Evolutionary conservation across 2,888 invertebrate genomes (phyloP).

Genomic region (Agrotis exclamationis): DNA sequence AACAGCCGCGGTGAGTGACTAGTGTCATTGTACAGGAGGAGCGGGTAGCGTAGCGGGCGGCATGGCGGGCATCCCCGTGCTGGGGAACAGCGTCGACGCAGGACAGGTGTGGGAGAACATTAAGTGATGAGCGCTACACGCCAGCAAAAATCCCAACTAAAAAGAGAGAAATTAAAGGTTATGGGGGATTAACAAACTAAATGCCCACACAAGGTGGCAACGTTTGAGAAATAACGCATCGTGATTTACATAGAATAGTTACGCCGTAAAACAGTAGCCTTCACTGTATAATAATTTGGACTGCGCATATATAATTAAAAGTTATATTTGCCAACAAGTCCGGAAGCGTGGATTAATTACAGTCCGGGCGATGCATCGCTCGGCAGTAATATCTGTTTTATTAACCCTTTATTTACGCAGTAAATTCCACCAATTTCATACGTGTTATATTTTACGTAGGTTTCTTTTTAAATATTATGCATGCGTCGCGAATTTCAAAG

Average conservation of each 20-base stretch:
- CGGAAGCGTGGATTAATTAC: conserved; percentile 21
- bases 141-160: no score
- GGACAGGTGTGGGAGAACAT: conserved; percentile 79
- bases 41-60: no score
- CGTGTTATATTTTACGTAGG: neutral
- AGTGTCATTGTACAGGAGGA: no score
- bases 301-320: conserved; percentile 5
- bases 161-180: no score
- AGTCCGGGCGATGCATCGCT: conserved; percentile 4
- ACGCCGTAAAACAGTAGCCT: neutral
- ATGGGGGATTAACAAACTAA: no score
- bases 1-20: conserved; percentile 73
- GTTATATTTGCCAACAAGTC: conserved; percentile 18
- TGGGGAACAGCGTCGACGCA: neutral
- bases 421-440: conserved; percentile 1
- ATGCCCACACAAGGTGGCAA: no score
- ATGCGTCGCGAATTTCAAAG: no score
- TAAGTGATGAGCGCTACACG: no score
- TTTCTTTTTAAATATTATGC: neutral
- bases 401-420: conserved; percentile 20
- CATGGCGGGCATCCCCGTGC: conserved; percentile 66
- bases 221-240: no score
- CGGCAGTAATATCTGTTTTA: neutral
- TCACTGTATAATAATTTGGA: neutral
- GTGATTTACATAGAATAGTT: neutral